These are phyloP conservation scores for Candoia aspera DNA, from an alignment of 2,113 vertebrate genomes.

Conservation along the genomic window DNA sequence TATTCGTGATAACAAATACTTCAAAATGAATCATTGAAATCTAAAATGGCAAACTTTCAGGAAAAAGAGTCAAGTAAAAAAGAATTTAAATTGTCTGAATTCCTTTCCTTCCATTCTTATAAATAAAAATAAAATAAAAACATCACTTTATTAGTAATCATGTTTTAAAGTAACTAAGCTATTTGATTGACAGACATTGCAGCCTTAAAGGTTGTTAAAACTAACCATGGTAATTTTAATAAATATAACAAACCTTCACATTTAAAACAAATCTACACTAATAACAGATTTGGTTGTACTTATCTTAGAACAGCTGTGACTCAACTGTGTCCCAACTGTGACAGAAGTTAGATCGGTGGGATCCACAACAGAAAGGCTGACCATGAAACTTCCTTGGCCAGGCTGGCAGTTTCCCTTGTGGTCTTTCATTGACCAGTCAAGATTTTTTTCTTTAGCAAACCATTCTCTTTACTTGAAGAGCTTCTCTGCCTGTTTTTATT, in stretches of 20 bases:
- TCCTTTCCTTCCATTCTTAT: not conserved
- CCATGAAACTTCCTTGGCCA: not conserved
- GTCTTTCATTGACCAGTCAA: not conserved
- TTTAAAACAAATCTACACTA: not conserved
- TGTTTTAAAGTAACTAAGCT: not conserved
- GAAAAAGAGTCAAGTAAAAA: not conserved
- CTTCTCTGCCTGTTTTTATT: not conserved
- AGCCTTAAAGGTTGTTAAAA: not conserved
- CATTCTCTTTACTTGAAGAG: not conserved
- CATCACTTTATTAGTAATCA: not conserved
- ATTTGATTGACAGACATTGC: not conserved
- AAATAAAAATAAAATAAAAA: not conserved
- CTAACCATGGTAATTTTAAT: not conserved
- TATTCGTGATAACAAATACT: not conserved
- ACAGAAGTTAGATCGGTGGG: not conserved
- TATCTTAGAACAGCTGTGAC: not conserved
- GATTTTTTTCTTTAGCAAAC: not conserved
- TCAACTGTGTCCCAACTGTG: not conserved
- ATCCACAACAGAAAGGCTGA: not conserved
- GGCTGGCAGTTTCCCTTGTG: not conserved
- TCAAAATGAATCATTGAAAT: not conserved
- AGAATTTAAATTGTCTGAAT: not conserved
- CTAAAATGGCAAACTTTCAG: not conserved
- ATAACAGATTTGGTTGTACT: not conserved
- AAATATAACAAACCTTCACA: not conserved